Evolutionary conservation across 2,888 invertebrate genomes (phyloP).

Genomic region (Caenorhabditis sp.): DNA sequence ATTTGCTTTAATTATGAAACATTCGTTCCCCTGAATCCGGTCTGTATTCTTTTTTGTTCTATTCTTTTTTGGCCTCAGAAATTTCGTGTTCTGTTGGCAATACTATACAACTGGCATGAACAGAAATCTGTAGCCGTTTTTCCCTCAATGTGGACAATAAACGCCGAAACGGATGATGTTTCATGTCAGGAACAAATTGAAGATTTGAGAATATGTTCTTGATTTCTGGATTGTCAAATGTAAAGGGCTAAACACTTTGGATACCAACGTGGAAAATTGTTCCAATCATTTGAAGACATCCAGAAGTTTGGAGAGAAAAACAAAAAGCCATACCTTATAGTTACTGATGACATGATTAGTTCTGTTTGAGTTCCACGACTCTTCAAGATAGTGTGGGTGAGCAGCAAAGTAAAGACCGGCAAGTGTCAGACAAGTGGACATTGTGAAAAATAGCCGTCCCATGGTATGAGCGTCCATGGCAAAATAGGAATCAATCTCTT

Average conservation of each 20-base stretch:
- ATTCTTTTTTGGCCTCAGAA: slow-evolving; percentile 7
- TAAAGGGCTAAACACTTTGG: no score
- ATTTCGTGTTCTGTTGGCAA: slow-evolving; percentile 16
- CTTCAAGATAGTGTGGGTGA: slow-evolving; percentile 55
- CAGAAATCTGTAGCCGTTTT: slow-evolving; percentile 13
- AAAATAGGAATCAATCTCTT: slow-evolving; percentile 48
- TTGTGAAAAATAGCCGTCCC: slow-evolving; percentile 43
- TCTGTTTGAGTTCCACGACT: slow-evolving; percentile 33
- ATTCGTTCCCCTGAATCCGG: neutral
- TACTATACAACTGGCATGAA: slow-evolving; percentile 17
- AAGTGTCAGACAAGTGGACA: slow-evolving; percentile 50
- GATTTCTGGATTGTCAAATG: neutral
- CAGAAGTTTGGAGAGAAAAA: neutral
- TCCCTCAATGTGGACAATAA: slow-evolving; percentile 18
- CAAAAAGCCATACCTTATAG: slow-evolving; percentile 41
- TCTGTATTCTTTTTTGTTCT: neutral
- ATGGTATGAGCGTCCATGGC: slow-evolving; percentile 42
- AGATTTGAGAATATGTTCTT: neutral
- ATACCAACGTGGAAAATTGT: no score
- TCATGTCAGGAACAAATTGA: neutral
- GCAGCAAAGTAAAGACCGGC: slow-evolving; percentile 60
- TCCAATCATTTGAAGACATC: neutral
- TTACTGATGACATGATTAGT: slow-evolving; percentile 42
- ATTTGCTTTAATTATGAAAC: neutral
- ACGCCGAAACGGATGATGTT: slow-evolving; percentile 3